Conservation (phyloP, 2,797 vertebrate genomes). For the Microctenopoma steveboyesi region DNA sequence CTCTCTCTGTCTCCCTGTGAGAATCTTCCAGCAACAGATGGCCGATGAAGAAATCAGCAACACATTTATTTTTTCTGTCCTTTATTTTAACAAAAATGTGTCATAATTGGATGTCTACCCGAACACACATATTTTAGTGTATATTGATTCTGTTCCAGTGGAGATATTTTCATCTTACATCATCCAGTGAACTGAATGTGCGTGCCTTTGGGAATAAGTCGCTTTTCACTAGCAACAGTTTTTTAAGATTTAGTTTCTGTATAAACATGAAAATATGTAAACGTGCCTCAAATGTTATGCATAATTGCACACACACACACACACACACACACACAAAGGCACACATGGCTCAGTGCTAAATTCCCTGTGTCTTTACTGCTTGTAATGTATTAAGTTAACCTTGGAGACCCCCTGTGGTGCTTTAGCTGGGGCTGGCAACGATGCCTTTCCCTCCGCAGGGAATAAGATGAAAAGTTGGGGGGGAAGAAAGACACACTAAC, state of each 20-base stretch:
- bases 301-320: slow-evolving; percentile 19
- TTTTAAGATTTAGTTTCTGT: slow-evolving; percentile 35
- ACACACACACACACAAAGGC: not conserved
- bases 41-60: slow-evolving; percentile 80
- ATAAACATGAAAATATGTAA: slow-evolving; percentile 24
- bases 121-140: slow-evolving; percentile 72
- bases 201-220: slow-evolving; percentile 40
- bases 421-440: slow-evolving; percentile 43
- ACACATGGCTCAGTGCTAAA: not conserved
- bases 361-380: slow-evolving; percentile 20
- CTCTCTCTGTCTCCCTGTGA: slow-evolving; percentile 48
- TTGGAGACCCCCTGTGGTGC: slow-evolving; percentile 59
- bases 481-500: slow-evolving; percentile 30
- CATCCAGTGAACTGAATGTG: slow-evolving; percentile 42
- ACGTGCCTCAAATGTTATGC: slow-evolving; percentile 4
- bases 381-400: slow-evolving; percentile 67
- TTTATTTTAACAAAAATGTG: slow-evolving; percentile 78
- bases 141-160: slow-evolving; percentile 65
- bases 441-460: slow-evolving; percentile 57
- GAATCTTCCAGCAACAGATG: slow-evolving; percentile 83
- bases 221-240: slow-evolving; percentile 33
- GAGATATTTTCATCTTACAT: slow-evolving; percentile 70
- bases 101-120: slow-evolving; percentile 75
- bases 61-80: slow-evolving; percentile 81
- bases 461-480: slow-evolving; percentile 41